Percentiles rank a stretch among this genome's conserved stretches.
Evolutionary conservation across 2,113 vertebrate species (phyloP).

Genomic region (Felis chaus): DNA sequence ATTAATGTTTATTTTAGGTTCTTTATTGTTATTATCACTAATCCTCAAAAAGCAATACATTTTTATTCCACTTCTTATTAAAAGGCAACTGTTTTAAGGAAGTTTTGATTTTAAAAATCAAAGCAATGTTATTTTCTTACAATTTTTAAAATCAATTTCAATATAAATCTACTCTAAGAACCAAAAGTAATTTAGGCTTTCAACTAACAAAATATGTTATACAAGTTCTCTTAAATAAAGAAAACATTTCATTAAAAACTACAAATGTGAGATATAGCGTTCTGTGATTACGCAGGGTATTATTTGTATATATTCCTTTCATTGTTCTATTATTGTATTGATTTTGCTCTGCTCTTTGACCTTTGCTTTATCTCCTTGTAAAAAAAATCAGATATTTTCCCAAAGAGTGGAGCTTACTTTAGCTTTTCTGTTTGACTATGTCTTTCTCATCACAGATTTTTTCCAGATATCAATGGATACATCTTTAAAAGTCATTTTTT

Average conservation of each 20-base stretch:
- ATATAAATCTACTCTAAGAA: constrained; percentile 45
- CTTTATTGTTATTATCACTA: constrained; percentile 34
- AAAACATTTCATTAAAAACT: neutral
- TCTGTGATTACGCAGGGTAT: neutral
- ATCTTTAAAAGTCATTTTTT: neutral
- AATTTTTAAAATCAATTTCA: neutral
- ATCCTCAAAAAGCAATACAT: constrained; percentile 57
- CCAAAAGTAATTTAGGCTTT: neutral
- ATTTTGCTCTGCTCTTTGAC: neutral
- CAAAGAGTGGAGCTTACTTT: neutral
- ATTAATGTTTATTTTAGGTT: constrained; percentile 21
- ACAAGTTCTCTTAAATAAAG: neutral
- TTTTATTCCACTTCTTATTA: constrained; percentile 57
- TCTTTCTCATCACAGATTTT: neutral
- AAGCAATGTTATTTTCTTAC: neutral
- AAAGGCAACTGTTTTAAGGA: constrained; percentile 26
- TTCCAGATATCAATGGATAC: neutral
- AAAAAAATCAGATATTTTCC: neutral
- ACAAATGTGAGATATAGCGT: neutral
- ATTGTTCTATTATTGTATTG: neutral
- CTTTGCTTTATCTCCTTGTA: neutral
- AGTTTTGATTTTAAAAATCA: constrained; percentile 11
- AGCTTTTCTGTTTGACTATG: neutral
- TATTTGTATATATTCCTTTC: neutral
- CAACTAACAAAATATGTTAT: neutral